Evolutionary conservation across 35 echinoderm and acorn worm genomes (phyloP), one percentile per base, ranked within the genome.

Genomic region (Stichopus chloronotus): DNA sequence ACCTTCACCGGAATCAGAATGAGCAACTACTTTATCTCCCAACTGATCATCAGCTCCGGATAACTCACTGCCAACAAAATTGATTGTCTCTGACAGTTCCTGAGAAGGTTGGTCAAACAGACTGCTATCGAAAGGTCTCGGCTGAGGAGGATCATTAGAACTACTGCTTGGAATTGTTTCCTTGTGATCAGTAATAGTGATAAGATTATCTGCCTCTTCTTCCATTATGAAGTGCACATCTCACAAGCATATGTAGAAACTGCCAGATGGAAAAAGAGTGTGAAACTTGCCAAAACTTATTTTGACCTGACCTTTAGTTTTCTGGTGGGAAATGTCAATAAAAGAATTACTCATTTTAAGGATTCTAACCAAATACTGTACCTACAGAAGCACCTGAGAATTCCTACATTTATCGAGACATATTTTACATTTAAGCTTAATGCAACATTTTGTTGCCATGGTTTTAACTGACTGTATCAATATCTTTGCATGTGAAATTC

Each of bases 101-200:
- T 89, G 24, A 12, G 87, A 89, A 6, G 30, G 59, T 7, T 43
- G 57, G 24, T 89, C 59, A 43, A 89, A 89, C 25, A 89, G 55
- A 89, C 87, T 89, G 87, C 22, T 89, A 54, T 89, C 87, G 71
- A 89, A 89, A 52, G 87, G 87, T 72, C 71, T 89, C 25, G 87
- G 87, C 19, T 60, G 57, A 55, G n/a, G 87, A 8, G 14, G 25
- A 4, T 23, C 17, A 74, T n/a, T 7, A 7, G 17, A n/a, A 74
- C 17, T 74, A 74, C 6, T 23, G 58, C 13, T 21, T 85, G 19
- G 24, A 54, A 5, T 55, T 16, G 5, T 25, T 82, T 82, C 43
- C 17, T 82, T 19, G 14, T 12, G 17, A 53, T 9, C 6, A 85
- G 16, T 22, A 14, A 58, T 59, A 53, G 16, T 58, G 58, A 58